Evolutionary conservation across 2,113 vertebrate species (phyloP).

Genomic region (Hippoglossus stenolepis): DNA sequence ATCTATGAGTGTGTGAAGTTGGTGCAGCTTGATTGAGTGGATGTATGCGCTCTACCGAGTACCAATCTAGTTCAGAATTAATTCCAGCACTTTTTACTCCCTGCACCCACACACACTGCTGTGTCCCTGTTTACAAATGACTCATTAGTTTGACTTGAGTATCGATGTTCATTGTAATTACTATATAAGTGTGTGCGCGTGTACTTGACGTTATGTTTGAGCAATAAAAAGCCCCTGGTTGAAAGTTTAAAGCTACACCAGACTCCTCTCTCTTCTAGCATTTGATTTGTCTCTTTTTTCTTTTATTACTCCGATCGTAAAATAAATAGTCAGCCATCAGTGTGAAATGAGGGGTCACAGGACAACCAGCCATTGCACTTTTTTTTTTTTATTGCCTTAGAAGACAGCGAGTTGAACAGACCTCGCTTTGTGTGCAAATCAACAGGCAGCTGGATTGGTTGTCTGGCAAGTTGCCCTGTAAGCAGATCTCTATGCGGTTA

Average conservation of each 20-base stretch:
- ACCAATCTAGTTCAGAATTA: too few species aligned
- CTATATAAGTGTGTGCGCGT: not conserved
- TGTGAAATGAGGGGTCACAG: not conserved
- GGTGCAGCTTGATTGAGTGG: too few species aligned
- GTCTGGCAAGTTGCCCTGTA: not conserved
- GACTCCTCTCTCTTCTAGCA: not conserved
- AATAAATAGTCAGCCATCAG: not conserved
- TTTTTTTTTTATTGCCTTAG: not conserved
- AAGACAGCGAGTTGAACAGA: slow-evolving; percentile 5
- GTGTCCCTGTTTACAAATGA: not conserved
- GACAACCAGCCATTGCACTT: not conserved
- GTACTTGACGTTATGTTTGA: not conserved
- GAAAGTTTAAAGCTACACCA: too few species aligned
- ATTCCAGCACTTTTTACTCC: not conserved
- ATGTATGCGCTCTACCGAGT: too few species aligned
- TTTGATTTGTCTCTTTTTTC: not conserved
- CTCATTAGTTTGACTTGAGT: not conserved
- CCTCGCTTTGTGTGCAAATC: not conserved
- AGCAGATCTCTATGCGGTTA: not conserved
- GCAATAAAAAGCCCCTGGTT: not conserved
- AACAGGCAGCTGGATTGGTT: not conserved
- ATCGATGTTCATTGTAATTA: not conserved
- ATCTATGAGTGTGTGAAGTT: too few species aligned
- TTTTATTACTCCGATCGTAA: not conserved
- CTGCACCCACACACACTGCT: not conserved